These are phyloP conservation scores for Agrotis exclamationis DNA, from an alignment of 2,888 invertebrate genomes.

Conservation along the genomic window DNA sequence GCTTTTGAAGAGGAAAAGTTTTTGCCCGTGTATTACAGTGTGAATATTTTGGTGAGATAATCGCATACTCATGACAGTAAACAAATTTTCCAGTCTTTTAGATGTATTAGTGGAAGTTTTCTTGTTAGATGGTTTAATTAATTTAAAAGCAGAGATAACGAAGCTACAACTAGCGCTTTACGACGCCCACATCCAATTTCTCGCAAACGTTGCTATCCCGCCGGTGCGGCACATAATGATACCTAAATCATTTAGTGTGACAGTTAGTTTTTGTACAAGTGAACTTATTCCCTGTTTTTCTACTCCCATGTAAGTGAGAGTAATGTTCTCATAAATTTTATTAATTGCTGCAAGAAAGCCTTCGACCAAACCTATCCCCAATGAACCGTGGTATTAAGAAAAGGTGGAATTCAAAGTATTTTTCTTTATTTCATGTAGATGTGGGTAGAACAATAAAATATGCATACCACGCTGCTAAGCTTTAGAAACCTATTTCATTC, in stretches of 20 bases:
- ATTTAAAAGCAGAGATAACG: conserved; percentile 59
- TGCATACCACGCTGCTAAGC: background rate
- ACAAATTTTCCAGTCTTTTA: conserved; percentile 24
- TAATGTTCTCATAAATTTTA: conserved; percentile 42
- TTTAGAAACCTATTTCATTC: conserved; percentile 28
- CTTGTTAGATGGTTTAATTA: conserved; percentile 53
- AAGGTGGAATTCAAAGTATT: background rate
- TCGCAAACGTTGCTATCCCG: conserved; percentile 58
- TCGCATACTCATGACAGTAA: conserved; percentile 26
- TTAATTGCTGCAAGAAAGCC: conserved; percentile 28
- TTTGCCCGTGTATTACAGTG: conserved; percentile 1
- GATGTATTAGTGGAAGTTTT: conserved; percentile 48
- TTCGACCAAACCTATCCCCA: background rate
- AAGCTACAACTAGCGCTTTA: conserved; percentile 55
- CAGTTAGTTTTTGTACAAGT: conserved; percentile 56
- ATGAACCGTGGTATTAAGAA: background rate
- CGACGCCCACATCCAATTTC: conserved; percentile 68
- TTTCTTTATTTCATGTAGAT: background rate
- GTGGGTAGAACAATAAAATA: conserved; percentile 10
- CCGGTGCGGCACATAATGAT: conserved; percentile 53
- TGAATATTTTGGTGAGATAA: conserved; percentile 15
- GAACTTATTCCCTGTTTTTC: conserved; percentile 43
- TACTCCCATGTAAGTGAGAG: conserved; percentile 40
- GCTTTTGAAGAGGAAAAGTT: conserved; percentile 18
- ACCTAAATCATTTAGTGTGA: conserved; percentile 67